phyloP scores from a whole-genome alignment of 2,888 invertebrate genomes.

The Stratiomys singularior region DNA sequence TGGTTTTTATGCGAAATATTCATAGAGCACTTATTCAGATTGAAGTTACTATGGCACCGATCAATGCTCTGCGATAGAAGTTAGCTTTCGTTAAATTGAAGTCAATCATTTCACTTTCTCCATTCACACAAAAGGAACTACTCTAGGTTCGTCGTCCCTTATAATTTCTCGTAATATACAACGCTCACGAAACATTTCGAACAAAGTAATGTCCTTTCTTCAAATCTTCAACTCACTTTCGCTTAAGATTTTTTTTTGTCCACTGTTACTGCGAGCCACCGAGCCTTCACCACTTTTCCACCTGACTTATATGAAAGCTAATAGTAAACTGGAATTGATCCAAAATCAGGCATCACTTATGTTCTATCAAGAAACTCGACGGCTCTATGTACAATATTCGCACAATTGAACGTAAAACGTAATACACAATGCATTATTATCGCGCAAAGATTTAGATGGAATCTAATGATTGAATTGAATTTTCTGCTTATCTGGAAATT shows the following conservation, averaged over 20 bases:
- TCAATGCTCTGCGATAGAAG: too few species aligned
- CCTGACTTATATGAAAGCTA: slow-evolving; percentile 29
- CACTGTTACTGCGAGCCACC: neutral
- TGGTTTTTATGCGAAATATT: too few species aligned
- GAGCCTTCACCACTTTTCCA: neutral
- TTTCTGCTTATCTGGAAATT: slow-evolving; percentile 21
- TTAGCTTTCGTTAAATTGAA: too few species aligned
- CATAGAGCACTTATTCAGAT: too few species aligned
- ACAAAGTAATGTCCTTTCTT: too few species aligned
- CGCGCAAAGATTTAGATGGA: slow-evolving; percentile 30
- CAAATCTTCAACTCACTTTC: slow-evolving; percentile 22
- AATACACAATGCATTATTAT: slow-evolving; percentile 29
- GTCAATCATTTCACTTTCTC: too few species aligned
- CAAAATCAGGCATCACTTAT: slow-evolving; percentile 31
- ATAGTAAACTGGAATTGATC: slow-evolving; percentile 35
- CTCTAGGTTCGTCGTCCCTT: too few species aligned
- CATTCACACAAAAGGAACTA: too few species aligned
- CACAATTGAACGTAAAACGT: slow-evolving; percentile 15
- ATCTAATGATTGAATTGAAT: neutral
- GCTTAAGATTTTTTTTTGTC: neutral
- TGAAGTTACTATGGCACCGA: too few species aligned
- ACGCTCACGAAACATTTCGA: too few species aligned
- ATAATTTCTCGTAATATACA: too few species aligned
- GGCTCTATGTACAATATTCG: neutral
- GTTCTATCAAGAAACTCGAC: neutral